A percentile compares a stretch with the other conserved stretches of the same genome.
phyloP scores from a whole-genome alignment of 2,888 invertebrate genomes.

The Synergus itoensis region DNA sequence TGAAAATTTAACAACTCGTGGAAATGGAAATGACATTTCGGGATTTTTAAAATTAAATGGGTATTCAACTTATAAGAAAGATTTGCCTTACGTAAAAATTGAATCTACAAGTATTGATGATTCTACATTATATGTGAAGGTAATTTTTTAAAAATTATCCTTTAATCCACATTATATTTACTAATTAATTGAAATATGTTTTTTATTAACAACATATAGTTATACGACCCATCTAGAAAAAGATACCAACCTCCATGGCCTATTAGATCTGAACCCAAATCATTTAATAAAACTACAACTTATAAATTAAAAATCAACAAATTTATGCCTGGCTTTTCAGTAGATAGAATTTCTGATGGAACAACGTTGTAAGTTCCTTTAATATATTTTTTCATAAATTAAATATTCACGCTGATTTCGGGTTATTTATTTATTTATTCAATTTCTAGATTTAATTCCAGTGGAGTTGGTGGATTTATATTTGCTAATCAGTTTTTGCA shows the following conservation, averaged over 20 bases:
- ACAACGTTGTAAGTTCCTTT: conserved; percentile 60
- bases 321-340: conserved; percentile 81
- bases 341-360: conserved; percentile 78
- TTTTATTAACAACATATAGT: conserved; percentile 72
- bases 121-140: conserved; percentile 84
- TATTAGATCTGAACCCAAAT: conserved; percentile 52
- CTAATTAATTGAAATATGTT: background rate
- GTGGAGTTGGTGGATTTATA: conserved; percentile 84
- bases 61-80: conserved; percentile 83
- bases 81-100: conserved; percentile 81
- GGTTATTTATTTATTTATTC: conserved; percentile 3
- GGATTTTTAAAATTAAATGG: conserved; percentile 80
- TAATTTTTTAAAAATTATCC: conserved; percentile 63
- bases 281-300: conserved; percentile 76
- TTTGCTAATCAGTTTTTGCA: conserved; percentile 89
- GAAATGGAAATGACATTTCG: conserved; percentile 81
- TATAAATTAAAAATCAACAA: conserved; percentile 80
- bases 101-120: conserved; percentile 83
- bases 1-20: conserved; percentile 79
- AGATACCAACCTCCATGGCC: conserved; percentile 86
- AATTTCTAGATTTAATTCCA: conserved; percentile 81
- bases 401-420: background rate
- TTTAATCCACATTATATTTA: background rate
- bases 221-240: conserved; percentile 78
- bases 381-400: background rate